Evolutionary conservation across 2,113 vertebrate species (phyloP).

Genomic region (Triplophysa dalaica): DNA sequence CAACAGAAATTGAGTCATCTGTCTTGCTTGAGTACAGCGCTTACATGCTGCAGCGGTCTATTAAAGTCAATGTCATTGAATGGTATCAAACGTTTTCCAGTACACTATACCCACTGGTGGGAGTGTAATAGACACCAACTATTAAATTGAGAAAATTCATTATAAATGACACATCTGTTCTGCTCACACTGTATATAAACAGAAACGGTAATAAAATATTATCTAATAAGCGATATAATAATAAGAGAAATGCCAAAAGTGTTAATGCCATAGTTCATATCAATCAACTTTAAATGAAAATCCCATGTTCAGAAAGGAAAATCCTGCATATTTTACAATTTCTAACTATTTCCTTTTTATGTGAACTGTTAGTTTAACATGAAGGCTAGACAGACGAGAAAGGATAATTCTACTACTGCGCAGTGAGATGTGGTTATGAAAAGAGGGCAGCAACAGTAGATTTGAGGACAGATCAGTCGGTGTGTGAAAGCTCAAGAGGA

Average conservation of each 20-base stretch:
- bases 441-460: neutral
- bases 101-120: neutral
- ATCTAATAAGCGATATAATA: neutral
- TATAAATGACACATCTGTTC: neutral
- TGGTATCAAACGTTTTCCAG: constrained; percentile 25
- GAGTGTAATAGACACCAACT: neutral
- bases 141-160: neutral
- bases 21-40: constrained; percentile 17
- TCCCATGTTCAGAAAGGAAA: too few relatives aligned
- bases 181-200: neutral
- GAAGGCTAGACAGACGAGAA: neutral
- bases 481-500: constrained; percentile 25
- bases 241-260: neutral
- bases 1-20: constrained; percentile 3
- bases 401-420: neutral
- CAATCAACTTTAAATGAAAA: too few relatives aligned
- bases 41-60: neutral
- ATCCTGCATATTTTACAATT: too few relatives aligned
- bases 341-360: too few relatives aligned
- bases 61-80: constrained; percentile 25
- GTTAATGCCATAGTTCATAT: too few relatives aligned
- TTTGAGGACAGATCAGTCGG: neutral
- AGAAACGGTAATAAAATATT: neutral
- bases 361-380: too few relatives aligned
- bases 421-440: neutral